phyloP scores from a whole-genome alignment of 2,888 invertebrate genomes.

The Oscheius sp. region DNA sequence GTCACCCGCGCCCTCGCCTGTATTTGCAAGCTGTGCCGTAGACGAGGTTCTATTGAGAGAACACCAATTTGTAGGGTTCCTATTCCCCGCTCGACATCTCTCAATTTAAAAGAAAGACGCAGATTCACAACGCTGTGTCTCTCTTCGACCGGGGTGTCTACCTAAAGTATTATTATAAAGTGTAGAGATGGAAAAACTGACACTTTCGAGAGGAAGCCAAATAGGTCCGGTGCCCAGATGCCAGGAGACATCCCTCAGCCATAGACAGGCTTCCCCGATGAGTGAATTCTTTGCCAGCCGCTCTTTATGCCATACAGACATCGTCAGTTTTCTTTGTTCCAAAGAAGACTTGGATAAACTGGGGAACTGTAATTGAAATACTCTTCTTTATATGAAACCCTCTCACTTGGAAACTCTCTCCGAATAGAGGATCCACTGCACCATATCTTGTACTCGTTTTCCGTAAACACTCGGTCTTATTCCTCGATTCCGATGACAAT shows the following conservation, averaged over 20 bases:
- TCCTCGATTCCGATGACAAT: not conserved
- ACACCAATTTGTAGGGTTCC: slow-evolving; percentile 1
- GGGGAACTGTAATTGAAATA: slow-evolving; percentile 33
- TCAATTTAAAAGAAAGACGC: slow-evolving; percentile 11
- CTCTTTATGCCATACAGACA: slow-evolving; percentile 33
- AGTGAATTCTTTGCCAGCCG: not conserved
- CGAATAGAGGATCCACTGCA: slow-evolving; percentile 29
- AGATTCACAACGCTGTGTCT: not conserved
- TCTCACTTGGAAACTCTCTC: slow-evolving; percentile 25
- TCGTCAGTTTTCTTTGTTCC: slow-evolving; percentile 12
- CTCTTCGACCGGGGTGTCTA: slow-evolving; percentile 4
- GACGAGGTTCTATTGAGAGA: not conserved
- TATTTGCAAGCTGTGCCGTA: not conserved
- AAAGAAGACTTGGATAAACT: slow-evolving; percentile 22
- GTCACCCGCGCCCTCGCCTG: not conserved
- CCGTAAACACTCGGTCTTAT: not conserved
- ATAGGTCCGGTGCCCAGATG: slow-evolving; percentile 13
- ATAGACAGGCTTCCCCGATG: slow-evolving; percentile 29
- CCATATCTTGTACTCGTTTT: slow-evolving; percentile 22
- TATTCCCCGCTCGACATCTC: slow-evolving; percentile 28
- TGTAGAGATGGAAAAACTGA: not conserved
- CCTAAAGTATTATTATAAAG: not conserved
- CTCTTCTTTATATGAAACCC: not conserved
- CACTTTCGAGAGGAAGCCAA: slow-evolving; percentile 18
- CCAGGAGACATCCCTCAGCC: slow-evolving; percentile 30